A percentile compares a stretch with the other conserved stretches of the same genome.
These are phyloP conservation scores for Selenia dentaria DNA, from an alignment of 2,888 invertebrate genomes.

Conservation along the genomic window DNA sequence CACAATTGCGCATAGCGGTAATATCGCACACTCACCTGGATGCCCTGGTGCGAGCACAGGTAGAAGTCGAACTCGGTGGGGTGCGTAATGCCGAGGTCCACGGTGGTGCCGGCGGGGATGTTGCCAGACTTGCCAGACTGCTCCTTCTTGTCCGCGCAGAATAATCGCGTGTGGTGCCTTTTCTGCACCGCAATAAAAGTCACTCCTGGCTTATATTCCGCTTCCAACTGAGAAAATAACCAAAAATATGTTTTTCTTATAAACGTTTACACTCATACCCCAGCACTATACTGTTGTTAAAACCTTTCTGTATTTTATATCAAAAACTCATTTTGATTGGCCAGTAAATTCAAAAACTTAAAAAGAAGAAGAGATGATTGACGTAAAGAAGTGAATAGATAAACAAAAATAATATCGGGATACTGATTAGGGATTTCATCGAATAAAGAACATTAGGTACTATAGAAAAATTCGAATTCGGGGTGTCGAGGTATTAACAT, in stretches of 20 bases:
- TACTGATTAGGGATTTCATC: no score
- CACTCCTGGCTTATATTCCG: conserved; percentile 98
- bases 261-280: no score
- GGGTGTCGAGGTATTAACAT: no score
- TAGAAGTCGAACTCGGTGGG: conserved; percentile 99
- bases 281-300: no score
- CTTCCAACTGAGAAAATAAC: conserved; percentile 88
- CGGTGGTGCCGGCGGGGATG: conserved; percentile 99
- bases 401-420: no score
- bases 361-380: no score
- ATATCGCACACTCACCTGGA: conserved; percentile 89
- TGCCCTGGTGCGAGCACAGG: conserved; percentile 98
- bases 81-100: conserved; percentile 99
- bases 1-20: neutral
- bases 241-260: neutral
- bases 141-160: conserved; percentile 99
- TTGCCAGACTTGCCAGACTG: conserved; percentile 99
- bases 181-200: conserved; percentile 99
- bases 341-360: no score
- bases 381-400: no score
- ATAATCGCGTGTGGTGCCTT: conserved; percentile 98
- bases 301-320: no score
- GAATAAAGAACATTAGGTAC: no score
- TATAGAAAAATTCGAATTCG: no score
- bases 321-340: no score